phyloP scores from a whole-genome alignment of 2,113 vertebrate genomes.

The Xenopus laevis region DNA sequence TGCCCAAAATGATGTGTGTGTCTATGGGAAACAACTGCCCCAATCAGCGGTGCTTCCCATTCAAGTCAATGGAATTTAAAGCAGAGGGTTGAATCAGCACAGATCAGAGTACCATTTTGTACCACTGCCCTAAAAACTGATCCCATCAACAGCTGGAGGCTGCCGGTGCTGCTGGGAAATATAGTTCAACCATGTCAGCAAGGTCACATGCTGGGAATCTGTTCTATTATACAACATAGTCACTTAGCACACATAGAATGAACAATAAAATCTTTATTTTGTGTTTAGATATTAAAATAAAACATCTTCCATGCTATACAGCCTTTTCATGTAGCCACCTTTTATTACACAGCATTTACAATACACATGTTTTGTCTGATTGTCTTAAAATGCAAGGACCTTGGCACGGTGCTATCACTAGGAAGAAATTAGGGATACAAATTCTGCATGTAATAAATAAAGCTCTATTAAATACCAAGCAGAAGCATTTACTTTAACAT shows the following conservation, averaged over 20 bases:
- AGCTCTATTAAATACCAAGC: slow-evolving; percentile 50
- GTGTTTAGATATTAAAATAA: slow-evolving; percentile 80
- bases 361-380: slow-evolving; percentile 61
- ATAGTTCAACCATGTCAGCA: too few species aligned
- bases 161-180: too few species aligned
- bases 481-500: too few species aligned
- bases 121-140: too few species aligned
- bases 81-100: too few species aligned
- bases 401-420: slow-evolving; percentile 55
- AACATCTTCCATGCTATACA: slow-evolving; percentile 73
- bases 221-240: background rate
- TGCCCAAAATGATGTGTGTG: too few species aligned
- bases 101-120: too few species aligned
- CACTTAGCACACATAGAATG: slow-evolving; percentile 57
- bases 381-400: slow-evolving; percentile 66
- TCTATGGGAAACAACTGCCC: too few species aligned
- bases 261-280: slow-evolving; percentile 78
- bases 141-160: too few species aligned
- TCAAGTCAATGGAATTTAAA: too few species aligned
- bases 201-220: too few species aligned
- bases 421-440: slow-evolving; percentile 69
- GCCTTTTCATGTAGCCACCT: slow-evolving; percentile 56
- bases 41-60: too few species aligned
- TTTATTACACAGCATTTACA: slow-evolving; percentile 63
- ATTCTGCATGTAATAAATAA: slow-evolving; percentile 78